A percentile compares a stretch with the other conserved stretches of the same genome.
Conservation (phyloP, 2,797 vertebrate genomes). For the Heliangelus exortis region DNA sequence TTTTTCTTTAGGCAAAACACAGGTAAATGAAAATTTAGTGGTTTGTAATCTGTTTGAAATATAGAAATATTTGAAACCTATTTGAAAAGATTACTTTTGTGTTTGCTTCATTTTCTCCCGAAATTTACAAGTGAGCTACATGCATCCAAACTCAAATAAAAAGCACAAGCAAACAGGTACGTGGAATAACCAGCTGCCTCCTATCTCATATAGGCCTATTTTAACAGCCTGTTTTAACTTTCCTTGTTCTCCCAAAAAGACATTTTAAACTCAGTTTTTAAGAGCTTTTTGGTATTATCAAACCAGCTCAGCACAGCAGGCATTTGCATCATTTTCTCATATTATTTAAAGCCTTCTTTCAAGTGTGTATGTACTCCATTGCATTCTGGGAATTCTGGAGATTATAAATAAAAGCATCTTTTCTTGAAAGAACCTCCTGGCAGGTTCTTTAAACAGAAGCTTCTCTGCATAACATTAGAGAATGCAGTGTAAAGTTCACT, state of each 20-base stretch:
- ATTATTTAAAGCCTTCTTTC: slow-evolving; percentile 41
- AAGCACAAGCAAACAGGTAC: neutral
- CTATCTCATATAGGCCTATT: neutral
- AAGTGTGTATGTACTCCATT: slow-evolving; percentile 11
- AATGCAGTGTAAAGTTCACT: slow-evolving; percentile 1
- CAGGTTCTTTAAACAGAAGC: slow-evolving; percentile 48
- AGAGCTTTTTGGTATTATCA: neutral
- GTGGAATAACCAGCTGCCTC: neutral
- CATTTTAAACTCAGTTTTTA: slow-evolving; percentile 17
- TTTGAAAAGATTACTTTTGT: neutral
- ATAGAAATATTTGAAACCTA: too few relatives aligned
- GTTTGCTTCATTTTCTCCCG: neutral
- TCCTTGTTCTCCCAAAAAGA: slow-evolving; percentile 14
- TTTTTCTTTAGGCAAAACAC: neutral
- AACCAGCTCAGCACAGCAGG: slow-evolving; percentile 18
- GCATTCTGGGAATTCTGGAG: slow-evolving; percentile 36
- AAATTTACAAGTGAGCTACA: slow-evolving; percentile 30
- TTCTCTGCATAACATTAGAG: neutral
- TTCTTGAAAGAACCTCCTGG: neutral
- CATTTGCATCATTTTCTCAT: slow-evolving; percentile 21
- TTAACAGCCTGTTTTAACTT: neutral
- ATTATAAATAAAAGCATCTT: slow-evolving; percentile 54
- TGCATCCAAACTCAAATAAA: slow-evolving; percentile 14
- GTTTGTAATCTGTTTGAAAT: neutral
- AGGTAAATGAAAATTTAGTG: slow-evolving; percentile 30